Evolutionary conservation across 1,140 invertebrate genomes (phyloP).

Genomic region (Sitobion miscanthi): DNA sequence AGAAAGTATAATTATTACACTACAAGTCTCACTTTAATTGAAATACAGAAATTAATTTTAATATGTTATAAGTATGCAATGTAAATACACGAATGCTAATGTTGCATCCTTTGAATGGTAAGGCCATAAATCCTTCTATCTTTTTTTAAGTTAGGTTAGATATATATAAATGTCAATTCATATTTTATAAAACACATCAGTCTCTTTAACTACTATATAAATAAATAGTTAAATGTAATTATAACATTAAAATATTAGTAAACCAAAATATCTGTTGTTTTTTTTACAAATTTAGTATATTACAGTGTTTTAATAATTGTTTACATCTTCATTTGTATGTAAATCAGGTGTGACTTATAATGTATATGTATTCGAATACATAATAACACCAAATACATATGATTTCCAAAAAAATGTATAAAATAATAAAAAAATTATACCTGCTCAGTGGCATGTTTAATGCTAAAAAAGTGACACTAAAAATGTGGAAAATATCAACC

Average conservation of each 20-base stretch:
- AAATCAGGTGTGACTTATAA: background rate
- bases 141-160: background rate
- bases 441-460: background rate
- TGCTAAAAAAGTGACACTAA: slow-evolving; percentile 19
- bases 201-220: background rate
- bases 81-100: background rate
- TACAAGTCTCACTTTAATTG: background rate
- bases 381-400: background rate
- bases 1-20: background rate
- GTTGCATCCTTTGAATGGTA: background rate
- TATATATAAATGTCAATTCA: background rate
- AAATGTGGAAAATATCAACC: background rate
- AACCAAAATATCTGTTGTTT: background rate
- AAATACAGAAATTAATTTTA: background rate
- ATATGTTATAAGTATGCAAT: background rate
- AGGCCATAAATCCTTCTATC: background rate
- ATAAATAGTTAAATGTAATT: background rate
- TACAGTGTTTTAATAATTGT: background rate
- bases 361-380: background rate
- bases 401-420: background rate
- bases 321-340: background rate
- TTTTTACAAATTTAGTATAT: slow-evolving; percentile 13
- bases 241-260: background rate
- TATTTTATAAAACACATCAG: background rate
- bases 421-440: slow-evolving; percentile 25